phyloP scores from a whole-genome alignment of 2,113 vertebrate genomes.

The Edolisoma coerulescens region DNA sequence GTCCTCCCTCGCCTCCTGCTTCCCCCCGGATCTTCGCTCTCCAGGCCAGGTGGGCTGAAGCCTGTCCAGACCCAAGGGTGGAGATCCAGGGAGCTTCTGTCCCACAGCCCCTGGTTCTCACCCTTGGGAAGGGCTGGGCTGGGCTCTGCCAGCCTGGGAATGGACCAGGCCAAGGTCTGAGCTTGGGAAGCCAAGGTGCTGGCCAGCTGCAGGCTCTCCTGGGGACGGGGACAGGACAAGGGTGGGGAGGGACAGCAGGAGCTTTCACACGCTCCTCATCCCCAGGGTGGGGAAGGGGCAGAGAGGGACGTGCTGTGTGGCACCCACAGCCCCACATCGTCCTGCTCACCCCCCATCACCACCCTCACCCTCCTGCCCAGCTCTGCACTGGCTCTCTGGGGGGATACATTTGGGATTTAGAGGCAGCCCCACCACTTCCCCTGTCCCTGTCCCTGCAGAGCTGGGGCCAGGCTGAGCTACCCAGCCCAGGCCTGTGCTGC shows the following conservation, averaged over 20 bases:
- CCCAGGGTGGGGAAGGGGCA: not conserved
- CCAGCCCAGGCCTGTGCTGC: not conserved
- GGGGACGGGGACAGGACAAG: not conserved
- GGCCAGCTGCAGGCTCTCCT: not conserved
- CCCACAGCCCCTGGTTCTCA: not conserved
- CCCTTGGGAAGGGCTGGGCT: not conserved
- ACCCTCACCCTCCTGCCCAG: not conserved
- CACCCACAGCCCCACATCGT: fast-evolving
- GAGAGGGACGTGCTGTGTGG: not conserved
- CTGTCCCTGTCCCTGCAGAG: not conserved
- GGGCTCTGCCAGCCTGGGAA: not conserved
- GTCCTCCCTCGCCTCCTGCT: not conserved
- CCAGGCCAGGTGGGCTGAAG: not conserved
- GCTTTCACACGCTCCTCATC: not conserved
- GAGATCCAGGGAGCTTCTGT: not conserved
- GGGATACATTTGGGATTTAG: not conserved
- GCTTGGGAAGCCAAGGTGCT: not conserved
- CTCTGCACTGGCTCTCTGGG: not conserved
- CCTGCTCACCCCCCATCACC: not conserved
- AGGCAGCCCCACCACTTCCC: fast-evolving
- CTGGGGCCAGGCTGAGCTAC: not conserved
- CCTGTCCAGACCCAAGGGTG: not conserved
- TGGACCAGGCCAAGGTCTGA: fast-evolving
- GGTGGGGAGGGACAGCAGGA: not conserved
- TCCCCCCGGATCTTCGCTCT: not conserved